A percentile compares a stretch with the other conserved stretches of the same genome.
phyloP scores from a whole-genome alignment of 2,888 invertebrate genomes.

The Trimorus sp. region DNA sequence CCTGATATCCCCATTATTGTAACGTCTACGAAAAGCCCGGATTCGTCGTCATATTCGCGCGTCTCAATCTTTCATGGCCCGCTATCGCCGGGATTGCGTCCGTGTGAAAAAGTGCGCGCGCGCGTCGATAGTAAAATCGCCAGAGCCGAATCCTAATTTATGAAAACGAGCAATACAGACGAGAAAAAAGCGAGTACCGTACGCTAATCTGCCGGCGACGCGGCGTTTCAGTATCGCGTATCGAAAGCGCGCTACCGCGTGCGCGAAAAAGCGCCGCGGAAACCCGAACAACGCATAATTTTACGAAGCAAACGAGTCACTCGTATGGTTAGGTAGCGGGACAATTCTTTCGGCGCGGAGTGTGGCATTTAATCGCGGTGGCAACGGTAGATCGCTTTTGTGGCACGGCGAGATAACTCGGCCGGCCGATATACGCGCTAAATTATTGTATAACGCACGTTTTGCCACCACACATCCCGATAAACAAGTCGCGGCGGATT shows the following conservation, averaged over 20 bases:
- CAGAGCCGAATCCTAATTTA: constrained; percentile 20
- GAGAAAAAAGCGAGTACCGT: constrained; percentile 32
- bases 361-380: constrained; percentile 58
- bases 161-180: constrained; percentile 13
- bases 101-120: neutral
- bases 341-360: constrained; percentile 52
- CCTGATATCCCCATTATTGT: constrained; percentile 77
- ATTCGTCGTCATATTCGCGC: constrained; percentile 47
- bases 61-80: constrained; percentile 46
- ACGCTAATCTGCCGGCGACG: constrained; percentile 1
- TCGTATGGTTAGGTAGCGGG: constrained; percentile 48
- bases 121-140: neutral
- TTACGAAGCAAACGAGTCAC: constrained; percentile 52
- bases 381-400: constrained; percentile 67
- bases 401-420: constrained; percentile 62
- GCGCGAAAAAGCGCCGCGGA: constrained; percentile 17
- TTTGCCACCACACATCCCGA: constrained; percentile 34
- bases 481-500: constrained; percentile 37
- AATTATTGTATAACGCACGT: constrained; percentile 46
- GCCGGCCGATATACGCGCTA: constrained; percentile 43
- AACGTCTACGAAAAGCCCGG: constrained; percentile 74
- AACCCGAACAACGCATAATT: constrained; percentile 55
- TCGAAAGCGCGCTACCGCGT: constrained; percentile 29
- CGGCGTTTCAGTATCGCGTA: constrained; percentile 24
- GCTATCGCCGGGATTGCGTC: constrained; percentile 10